Percentiles rank a stretch among this genome's conserved stretches.
phyloP scores from a whole-genome alignment of 2,888 invertebrate genomes.

The Rugalucina vietnamica region DNA sequence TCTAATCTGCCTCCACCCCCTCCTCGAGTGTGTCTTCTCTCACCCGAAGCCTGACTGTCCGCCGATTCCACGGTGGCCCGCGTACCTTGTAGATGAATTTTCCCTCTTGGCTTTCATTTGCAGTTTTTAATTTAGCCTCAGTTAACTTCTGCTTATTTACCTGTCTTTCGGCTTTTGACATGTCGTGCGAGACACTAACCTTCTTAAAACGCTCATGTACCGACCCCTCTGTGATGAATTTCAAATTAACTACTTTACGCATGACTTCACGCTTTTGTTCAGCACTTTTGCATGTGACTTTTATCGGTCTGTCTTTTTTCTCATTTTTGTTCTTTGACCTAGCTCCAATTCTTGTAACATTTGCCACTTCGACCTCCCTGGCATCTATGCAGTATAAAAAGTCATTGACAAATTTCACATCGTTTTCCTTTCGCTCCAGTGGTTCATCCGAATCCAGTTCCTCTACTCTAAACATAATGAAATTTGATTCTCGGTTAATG shows the following conservation, averaged over 20 bases:
- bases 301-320: neutral
- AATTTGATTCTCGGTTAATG: neutral
- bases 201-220: neutral
- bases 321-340: neutral
- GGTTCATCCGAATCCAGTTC: neutral
- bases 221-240: neutral
- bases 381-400: neutral
- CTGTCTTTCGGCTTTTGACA: conserved; percentile 33
- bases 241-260: neutral
- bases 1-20: neutral
- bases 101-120: neutral
- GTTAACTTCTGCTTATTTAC: neutral
- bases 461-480: neutral
- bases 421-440: neutral
- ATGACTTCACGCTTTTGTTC: neutral
- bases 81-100: conserved; percentile 1
- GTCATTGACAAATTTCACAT: neutral
- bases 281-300: neutral
- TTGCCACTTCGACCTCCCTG: neutral
- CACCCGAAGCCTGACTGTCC: conserved; percentile 1
- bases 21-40: neutral
- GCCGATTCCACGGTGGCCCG: neutral
- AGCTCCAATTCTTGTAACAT: neutral
- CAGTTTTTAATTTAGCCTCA: neutral
- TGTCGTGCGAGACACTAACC: neutral